phyloP scores from a whole-genome alignment of 2,888 invertebrate species.

The Cheilosia urbana region DNA sequence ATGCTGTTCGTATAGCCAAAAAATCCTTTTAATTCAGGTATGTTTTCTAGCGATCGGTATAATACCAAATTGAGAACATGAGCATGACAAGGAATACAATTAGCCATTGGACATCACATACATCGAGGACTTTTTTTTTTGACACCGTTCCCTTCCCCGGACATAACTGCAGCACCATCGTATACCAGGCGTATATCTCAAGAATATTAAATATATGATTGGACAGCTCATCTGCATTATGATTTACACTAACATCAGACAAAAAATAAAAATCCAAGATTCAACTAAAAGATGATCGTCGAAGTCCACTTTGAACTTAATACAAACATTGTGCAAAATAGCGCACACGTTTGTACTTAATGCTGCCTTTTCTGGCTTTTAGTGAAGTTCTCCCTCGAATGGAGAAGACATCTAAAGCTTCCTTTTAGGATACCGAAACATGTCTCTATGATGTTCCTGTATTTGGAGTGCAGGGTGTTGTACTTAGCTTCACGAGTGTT shows the following conservation, averaged over 20 bases:
- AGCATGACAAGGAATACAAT: constrained; percentile 18
- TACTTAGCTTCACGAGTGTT: too few species aligned
- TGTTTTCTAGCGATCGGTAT: constrained; percentile 24
- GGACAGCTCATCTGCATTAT: constrained; percentile 39
- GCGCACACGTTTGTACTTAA: too few species aligned
- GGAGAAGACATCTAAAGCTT: too few species aligned
- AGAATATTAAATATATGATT: constrained; percentile 29
- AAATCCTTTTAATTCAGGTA: constrained; percentile 23
- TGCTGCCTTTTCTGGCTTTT: too few species aligned
- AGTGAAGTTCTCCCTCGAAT: too few species aligned
- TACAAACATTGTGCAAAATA: too few species aligned
- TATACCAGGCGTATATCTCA: constrained; percentile 26
- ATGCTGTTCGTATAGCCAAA: constrained; percentile 23
- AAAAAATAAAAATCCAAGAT: too few species aligned
- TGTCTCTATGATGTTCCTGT: too few species aligned
- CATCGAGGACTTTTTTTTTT: constrained; percentile 25
- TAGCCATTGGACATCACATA: constrained; percentile 31
- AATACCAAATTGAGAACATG: constrained; percentile 32
- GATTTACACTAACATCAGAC: constrained; percentile 23
- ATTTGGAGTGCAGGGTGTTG: too few species aligned
- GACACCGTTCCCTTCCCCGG: constrained; percentile 26
- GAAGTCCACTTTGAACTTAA: too few species aligned
- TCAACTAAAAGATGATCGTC: too few species aligned
- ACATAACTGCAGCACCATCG: constrained; percentile 37
- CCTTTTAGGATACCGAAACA: too few species aligned